Conservation (phyloP, 1,140 invertebrate species). For the Globodera rostochiensis region DNA sequence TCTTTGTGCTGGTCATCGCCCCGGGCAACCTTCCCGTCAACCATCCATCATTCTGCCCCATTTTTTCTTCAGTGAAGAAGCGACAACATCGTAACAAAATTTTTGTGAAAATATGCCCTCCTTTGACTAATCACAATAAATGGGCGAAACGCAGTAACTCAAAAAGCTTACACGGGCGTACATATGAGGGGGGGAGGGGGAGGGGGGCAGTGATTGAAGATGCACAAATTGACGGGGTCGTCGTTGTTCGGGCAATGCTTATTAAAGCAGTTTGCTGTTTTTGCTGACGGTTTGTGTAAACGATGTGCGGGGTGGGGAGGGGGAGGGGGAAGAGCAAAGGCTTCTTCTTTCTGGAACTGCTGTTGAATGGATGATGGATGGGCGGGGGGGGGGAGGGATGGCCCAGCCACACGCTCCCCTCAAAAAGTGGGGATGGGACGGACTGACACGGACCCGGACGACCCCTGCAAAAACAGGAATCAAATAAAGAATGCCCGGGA, state of each 20-base stretch:
- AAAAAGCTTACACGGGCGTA: neutral
- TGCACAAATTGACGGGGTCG: neutral
- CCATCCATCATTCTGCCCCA: conserved; percentile 29
- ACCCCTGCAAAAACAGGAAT: neutral
- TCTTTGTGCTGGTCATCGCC: conserved; percentile 13
- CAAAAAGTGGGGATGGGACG: neutral
- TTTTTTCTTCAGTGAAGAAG: neutral
- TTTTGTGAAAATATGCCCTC: neutral
- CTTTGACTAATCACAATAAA: neutral
- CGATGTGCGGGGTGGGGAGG: neutral
- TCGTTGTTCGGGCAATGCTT: neutral
- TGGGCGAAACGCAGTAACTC: neutral
- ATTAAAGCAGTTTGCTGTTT: neutral
- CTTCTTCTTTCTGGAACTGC: too few relatives aligned
- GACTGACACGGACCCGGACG: neutral
- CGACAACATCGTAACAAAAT: neutral
- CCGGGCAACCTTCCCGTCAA: neutral
- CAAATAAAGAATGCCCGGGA: neutral
- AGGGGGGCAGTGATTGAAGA: neutral
- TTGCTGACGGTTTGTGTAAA: neutral
- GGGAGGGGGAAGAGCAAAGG: too few relatives aligned
- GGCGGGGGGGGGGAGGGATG: too few relatives aligned
- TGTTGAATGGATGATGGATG: too few relatives aligned
- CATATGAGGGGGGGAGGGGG: too few relatives aligned
- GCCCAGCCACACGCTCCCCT: neutral